Percentiles rank a stretch among this genome's conserved stretches.
phyloP scores from a whole-genome alignment of 2,888 invertebrate species.

The Encarsia formosa region DNA sequence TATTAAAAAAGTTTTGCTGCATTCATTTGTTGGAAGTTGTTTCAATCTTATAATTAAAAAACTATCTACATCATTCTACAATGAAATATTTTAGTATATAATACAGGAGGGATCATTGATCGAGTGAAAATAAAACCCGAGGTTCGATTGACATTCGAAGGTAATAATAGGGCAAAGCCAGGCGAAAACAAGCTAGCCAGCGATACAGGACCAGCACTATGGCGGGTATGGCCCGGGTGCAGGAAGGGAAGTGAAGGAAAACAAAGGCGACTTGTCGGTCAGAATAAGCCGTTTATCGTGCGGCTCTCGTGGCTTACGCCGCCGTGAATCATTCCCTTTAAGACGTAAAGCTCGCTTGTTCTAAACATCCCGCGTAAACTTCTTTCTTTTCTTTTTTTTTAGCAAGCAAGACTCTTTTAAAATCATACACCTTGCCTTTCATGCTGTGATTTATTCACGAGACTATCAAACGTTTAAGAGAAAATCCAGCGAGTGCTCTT shows the following conservation, averaged over 20 bases:
- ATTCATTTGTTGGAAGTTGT: no score
- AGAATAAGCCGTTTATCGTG: conserved; percentile 23
- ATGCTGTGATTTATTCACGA: no score
- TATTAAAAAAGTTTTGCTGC: no score
- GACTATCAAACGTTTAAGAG: no score
- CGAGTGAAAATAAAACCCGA: no score
- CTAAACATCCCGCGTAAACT: neutral
- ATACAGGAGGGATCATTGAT: no score
- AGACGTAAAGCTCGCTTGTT: conserved; percentile 6
- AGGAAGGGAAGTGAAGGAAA: conserved; percentile 7
- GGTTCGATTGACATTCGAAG: conserved; percentile 6
- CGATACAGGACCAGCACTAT: conserved; percentile 3
- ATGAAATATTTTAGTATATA: no score
- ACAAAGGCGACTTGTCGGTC: conserved; percentile 22
- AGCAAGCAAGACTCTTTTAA: no score
- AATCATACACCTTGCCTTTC: no score
- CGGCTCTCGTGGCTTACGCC: conserved; percentile 14
- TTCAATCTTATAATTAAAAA: no score
- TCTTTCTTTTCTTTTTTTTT: neutral
- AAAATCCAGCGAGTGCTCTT: no score
- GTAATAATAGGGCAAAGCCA: conserved; percentile 1
- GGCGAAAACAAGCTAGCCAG: conserved; percentile 6
- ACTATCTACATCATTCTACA: no score
- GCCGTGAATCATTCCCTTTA: conserved; percentile 14
- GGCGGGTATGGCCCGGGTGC: neutral